phyloP scores from a whole-genome alignment of 2,797 vertebrate species.

The Discoglossus pictus region DNA sequence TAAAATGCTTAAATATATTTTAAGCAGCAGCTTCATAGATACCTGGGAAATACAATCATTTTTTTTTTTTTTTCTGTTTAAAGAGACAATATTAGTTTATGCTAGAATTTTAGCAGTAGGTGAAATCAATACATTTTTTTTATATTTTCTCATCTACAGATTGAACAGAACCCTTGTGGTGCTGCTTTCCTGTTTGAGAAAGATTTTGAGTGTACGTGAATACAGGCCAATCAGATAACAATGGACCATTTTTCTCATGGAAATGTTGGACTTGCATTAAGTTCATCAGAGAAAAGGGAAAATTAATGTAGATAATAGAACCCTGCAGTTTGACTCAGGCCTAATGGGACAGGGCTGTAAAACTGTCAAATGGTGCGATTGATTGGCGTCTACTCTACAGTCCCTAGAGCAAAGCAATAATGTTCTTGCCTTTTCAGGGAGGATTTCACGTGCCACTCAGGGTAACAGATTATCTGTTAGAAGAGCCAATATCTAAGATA shows the following conservation, averaged over 20 bases:
- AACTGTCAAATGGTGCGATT: conserved; percentile 69
- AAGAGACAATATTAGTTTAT: no score
- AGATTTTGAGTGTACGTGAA: conserved; percentile 53
- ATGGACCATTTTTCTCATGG: conserved; percentile 56
- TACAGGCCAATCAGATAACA: conserved; percentile 64
- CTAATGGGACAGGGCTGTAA: conserved; percentile 65
- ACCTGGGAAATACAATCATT: no score
- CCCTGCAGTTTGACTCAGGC: conserved; percentile 64
- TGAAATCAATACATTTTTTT: no score
- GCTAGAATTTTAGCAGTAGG: no score
- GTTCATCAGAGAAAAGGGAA: conserved; percentile 61
- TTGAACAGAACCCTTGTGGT: conserved; percentile 54
- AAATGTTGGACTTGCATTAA: conserved; percentile 68
- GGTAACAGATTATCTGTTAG: conserved; percentile 72
- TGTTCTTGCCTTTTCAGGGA: conserved; percentile 65
- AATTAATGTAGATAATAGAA: conserved; percentile 64
- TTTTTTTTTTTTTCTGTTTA: no score
- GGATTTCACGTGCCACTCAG: conserved; percentile 69
- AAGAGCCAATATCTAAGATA: conserved; percentile 64
- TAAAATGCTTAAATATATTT: no score
- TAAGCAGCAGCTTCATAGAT: no score
- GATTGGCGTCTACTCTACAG: conserved; percentile 62
- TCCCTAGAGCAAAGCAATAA: conserved; percentile 67
- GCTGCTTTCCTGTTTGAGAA: conserved; percentile 57
- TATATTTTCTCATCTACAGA: conserved; percentile 36